Percentiles rank a stretch among this genome's conserved stretches.
phyloP scores from a whole-genome alignment of 2,113 vertebrate genomes.

The Lichenostomus cassidix region DNA sequence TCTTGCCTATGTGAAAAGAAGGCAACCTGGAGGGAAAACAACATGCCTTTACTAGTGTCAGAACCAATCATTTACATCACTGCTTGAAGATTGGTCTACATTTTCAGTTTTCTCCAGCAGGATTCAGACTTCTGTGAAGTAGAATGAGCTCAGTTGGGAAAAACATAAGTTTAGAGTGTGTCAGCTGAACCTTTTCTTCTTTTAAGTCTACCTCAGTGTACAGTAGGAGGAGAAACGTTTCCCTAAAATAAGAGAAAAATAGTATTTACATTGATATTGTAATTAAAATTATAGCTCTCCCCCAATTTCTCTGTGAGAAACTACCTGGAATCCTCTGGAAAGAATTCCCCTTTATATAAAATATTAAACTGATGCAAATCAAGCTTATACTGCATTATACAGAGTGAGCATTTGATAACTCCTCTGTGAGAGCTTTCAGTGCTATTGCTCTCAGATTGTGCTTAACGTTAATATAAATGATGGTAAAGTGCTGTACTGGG shows the following conservation, averaged over 20 bases:
- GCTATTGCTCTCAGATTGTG: background rate
- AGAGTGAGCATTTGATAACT: background rate
- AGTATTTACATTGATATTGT: background rate
- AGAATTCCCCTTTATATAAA: background rate
- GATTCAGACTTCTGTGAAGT: background rate
- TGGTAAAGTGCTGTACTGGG: background rate
- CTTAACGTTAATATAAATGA: background rate
- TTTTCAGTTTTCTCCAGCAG: background rate
- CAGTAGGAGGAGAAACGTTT: background rate
- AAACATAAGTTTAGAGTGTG: background rate
- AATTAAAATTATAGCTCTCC: background rate
- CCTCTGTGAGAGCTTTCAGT: background rate
- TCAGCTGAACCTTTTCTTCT: background rate
- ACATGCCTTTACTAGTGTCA: background rate
- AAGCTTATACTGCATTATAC: background rate
- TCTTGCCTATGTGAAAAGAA: background rate
- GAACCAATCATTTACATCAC: background rate
- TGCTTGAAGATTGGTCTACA: background rate
- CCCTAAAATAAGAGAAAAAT: background rate
- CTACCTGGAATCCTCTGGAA: background rate
- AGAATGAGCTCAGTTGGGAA: background rate
- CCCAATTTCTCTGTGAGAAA: background rate
- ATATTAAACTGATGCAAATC: background rate
- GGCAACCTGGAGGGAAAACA: conserved; percentile 12
- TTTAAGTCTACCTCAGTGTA: background rate